Evolutionary conservation across 2,797 vertebrate species (phyloP).

Genomic region (Ambastaia sidthimunki): DNA sequence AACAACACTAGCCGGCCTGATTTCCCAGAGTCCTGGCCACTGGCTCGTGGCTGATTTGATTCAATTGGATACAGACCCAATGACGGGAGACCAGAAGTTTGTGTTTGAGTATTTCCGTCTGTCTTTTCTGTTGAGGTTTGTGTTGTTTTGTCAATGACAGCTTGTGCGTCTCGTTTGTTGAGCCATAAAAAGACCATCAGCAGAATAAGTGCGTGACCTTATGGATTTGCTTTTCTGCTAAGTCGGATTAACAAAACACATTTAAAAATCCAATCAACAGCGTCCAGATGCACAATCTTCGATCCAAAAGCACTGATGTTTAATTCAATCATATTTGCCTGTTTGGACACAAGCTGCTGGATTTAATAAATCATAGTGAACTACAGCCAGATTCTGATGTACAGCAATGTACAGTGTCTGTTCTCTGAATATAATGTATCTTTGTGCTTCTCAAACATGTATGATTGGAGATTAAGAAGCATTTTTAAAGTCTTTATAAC

Average conservation of each 20-base stretch:
- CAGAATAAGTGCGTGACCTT: conserved; percentile 48
- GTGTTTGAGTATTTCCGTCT: not conserved
- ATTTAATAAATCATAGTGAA: conserved; percentile 28
- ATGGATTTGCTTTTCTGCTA: conserved; percentile 37
- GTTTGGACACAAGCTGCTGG: conserved; percentile 15
- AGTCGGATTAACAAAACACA: conserved; percentile 48
- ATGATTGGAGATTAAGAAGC: no score
- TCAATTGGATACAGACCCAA: conserved; percentile 29
- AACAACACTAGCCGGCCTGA: conserved; percentile 14
- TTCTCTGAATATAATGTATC: not conserved
- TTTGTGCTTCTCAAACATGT: no score
- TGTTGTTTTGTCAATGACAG: conserved; percentile 27
- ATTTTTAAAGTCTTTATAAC: no score
- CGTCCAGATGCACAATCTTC: conserved; percentile 33
- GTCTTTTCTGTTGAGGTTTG: not conserved
- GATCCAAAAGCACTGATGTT: conserved; percentile 44
- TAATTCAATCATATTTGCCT: conserved; percentile 29
- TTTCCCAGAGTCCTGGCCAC: conserved; percentile 14
- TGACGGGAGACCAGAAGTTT: conserved; percentile 32
- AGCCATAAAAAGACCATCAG: conserved; percentile 50
- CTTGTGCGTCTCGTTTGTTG: not conserved
- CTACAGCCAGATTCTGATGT: not conserved
- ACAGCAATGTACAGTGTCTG: not conserved
- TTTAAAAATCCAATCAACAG: conserved; percentile 44
- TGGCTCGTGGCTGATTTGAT: conserved; percentile 35